Conservation (phyloP, 2,888 invertebrate species). For the Torymus texanus region DNA sequence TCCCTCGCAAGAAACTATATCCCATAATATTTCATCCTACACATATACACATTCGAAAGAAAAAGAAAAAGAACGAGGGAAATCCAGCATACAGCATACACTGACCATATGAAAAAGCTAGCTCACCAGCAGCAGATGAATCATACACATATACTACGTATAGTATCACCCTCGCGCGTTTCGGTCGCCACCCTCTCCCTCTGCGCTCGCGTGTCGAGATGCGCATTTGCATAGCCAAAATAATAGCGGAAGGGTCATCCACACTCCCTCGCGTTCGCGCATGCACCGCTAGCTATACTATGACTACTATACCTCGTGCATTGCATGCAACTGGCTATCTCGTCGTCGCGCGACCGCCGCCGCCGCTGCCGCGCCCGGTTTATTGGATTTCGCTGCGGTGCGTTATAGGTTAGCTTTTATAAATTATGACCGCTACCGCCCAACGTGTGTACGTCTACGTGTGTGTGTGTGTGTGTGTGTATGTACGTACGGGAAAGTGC, state of each 20-base stretch:
- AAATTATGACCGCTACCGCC: conserved; percentile 44
- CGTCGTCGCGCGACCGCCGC: not conserved
- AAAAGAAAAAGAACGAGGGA: too few relatives aligned
- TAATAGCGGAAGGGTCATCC: conserved; percentile 53
- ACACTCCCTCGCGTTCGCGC: not conserved
- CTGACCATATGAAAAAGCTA: conserved; percentile 12
- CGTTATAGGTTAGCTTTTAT: conserved; percentile 55
- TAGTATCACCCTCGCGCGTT: conserved; percentile 3
- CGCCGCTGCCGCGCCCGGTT: conserved; percentile 26
- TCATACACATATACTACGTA: conserved; percentile 27
- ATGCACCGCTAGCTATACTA: too few relatives aligned
- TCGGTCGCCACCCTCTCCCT: not conserved
- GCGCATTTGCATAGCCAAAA: conserved; percentile 57
- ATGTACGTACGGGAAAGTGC: too few relatives aligned
- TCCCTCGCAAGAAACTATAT: too few relatives aligned
- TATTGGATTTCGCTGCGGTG: conserved; percentile 56
- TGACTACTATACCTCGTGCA: too few relatives aligned
- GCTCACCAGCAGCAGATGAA: not conserved
- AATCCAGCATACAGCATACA: not conserved
- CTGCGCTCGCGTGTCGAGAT: conserved; percentile 50
- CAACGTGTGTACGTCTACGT: too few relatives aligned
- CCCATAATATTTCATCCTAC: too few relatives aligned
- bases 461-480: too few relatives aligned
- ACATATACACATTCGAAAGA: too few relatives aligned
- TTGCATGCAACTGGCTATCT: conserved; percentile 8